A percentile compares a stretch with the other conserved stretches of the same genome.
These are phyloP conservation scores for Sussaba pulchella DNA, from an alignment of 2,888 invertebrate genomes.

Conservation along the genomic window DNA sequence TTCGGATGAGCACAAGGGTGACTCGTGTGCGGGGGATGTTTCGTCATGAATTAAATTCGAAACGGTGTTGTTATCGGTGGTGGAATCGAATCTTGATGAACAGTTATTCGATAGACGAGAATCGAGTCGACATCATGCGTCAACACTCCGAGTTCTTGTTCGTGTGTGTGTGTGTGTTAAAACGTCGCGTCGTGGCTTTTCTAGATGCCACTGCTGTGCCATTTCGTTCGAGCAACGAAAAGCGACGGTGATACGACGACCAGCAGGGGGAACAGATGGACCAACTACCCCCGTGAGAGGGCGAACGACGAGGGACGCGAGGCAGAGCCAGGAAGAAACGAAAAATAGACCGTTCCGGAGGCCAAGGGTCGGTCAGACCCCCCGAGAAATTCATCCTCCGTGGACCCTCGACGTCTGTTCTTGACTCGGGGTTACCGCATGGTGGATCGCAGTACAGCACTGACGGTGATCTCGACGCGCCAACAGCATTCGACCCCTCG, in stretches of 20 bases:
- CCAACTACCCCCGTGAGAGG: slow-evolving; percentile 81
- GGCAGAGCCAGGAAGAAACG: slow-evolving; percentile 50
- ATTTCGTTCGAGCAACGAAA: slow-evolving; percentile 56
- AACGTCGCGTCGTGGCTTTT: slow-evolving; percentile 40
- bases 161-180: neutral
- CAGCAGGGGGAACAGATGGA: slow-evolving; percentile 78
- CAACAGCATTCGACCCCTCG: slow-evolving; percentile 45
- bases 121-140: slow-evolving; percentile 36
- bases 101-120: slow-evolving; percentile 28
- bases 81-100: slow-evolving; percentile 58
- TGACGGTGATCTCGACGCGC: neutral
- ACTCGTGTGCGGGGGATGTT: neutral
- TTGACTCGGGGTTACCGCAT: slow-evolving; percentile 22
- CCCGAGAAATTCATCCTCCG: slow-evolving; percentile 72
- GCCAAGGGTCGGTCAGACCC: slow-evolving; percentile 73
- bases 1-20: slow-evolving; percentile 3
- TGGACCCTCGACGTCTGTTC: slow-evolving; percentile 76
- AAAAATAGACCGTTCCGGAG: slow-evolving; percentile 57
- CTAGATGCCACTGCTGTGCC: slow-evolving; percentile 64
- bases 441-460: slow-evolving; percentile 15
- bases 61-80: slow-evolving; percentile 55
- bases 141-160: neutral
- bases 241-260: slow-evolving; percentile 19
- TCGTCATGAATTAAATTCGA: slow-evolving; percentile 54
- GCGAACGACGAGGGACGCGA: slow-evolving; percentile 56